Evolutionary conservation across 2,113 vertebrate species (phyloP), one percentile per base, ranked within the genome.

Genomic region (Myiopsitta monachus): DNA sequence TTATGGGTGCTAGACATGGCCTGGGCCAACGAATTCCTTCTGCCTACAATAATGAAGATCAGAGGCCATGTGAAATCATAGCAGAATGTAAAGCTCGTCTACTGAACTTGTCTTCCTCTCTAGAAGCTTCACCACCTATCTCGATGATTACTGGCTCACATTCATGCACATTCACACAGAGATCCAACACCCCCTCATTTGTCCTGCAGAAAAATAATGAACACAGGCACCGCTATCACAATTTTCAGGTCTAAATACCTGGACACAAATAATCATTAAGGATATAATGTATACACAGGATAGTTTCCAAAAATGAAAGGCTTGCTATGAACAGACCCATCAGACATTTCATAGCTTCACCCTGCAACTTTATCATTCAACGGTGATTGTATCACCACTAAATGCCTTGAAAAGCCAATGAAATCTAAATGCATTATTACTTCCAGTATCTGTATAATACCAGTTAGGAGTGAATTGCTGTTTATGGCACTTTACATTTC

Each of bases 401-500:
- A 82, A 77, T 46, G 46, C 73, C n/a, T 86, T 61, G 33, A 36
- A 80, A 75, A 83, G 11, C 17, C 2, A 83, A 74, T 39, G 7
- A 75, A 89, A 92, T 72, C 14, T n/a, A 51, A 80, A 54, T 19
- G 11, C 66, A 61, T 28, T 68, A 64, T 75, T 92, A 64, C 31
- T 62, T 83, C 38, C 8, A 63, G n/a, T 90, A 78, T 72, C 36
- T 82, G 7, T 68, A 57, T 66, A 41, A 75, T 57, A 55, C 33
- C 9, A 57, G n/a, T 83, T 81, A 93, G 43, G n/a, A 67, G 47
- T 81, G 83, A 68, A 47, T 66, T 77, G 31, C 64, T 91, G 22
- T 74, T 83, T 72, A 82, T 68, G 61, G 38, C 57, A 72, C 59
- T 78, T 95, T 55, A 52, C 16, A 57, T 88, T 88, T 94, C 78